Conservation (phyloP, 2,113 vertebrate genomes). For the Tragulus kanchil region DNA sequence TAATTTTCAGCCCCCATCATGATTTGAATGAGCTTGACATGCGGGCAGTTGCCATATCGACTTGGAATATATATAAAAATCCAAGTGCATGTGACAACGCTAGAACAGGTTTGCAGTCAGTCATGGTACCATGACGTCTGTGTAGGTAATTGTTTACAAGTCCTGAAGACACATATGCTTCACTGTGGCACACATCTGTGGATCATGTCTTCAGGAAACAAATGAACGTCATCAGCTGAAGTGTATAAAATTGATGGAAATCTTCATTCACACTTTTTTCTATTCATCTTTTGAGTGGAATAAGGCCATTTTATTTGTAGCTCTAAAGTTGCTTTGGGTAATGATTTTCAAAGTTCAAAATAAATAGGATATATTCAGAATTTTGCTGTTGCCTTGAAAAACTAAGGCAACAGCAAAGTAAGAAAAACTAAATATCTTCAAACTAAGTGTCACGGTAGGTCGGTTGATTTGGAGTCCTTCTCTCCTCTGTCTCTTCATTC, state of each 20-base stretch:
- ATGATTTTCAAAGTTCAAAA: neutral
- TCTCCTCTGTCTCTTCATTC: neutral
- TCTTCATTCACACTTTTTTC: neutral
- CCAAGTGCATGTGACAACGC: neutral
- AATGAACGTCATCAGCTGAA: neutral
- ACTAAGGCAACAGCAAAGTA: too few relatives aligned
- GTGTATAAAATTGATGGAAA: neutral
- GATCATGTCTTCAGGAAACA: neutral
- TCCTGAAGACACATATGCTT: neutral
- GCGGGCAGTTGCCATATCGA: neutral
- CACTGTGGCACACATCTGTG: neutral
- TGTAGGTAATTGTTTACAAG: neutral
- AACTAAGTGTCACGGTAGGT: neutral
- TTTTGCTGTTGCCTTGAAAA: neutral
- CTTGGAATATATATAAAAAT: constrained; percentile 3
- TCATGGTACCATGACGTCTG: neutral
- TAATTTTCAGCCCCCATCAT: neutral
- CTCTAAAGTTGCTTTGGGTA: neutral
- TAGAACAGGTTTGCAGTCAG: neutral
- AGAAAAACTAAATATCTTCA: neutral
- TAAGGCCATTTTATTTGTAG: neutral
- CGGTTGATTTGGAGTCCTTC: neutral
- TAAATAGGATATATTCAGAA: neutral
- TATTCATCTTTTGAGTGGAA: neutral
- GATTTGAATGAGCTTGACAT: neutral